Base-by-base conservation (phyloP, 2,113 vertebrate genomes). In the Cheilinus undulatus region DNA sequence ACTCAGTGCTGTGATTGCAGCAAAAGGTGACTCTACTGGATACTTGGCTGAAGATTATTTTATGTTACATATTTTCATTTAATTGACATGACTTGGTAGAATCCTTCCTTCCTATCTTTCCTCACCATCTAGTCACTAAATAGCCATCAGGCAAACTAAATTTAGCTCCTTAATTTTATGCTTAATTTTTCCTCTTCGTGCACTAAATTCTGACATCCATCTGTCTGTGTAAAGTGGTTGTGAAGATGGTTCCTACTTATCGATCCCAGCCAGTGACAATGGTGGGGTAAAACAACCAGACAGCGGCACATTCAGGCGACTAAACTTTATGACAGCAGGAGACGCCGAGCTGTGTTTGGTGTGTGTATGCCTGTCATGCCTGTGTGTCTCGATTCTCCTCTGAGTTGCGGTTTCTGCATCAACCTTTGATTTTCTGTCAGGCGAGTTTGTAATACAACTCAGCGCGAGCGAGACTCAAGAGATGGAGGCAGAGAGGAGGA, bases 371-470 rank as follows among this genome's bases (percentile, higher is more conserved):
- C 26, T 59, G 23, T 40, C 42, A 19, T n/a, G 42, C 19, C 2
- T 45, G 15, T 68, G 57, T 67, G 60, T 59, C 13, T 49, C 34
- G 19, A 57, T 54, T 56, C 34, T 65, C 66, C 62, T 72, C 66
- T 27, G 58, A 73, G 64, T 64, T 22, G 52, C 11, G 34, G 59
- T 74, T 74, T 69, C 57, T 76, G 64, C 60, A 61, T 80, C 61
- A 78, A 56, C 43, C 73, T 89, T 89, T 89, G 73, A 85, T 78
- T 85, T 81, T 62, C 73, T 81, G 82, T 69, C 68, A 78, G 28
- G 69, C 77, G 72, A 73, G 74, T 60, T 69, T 82, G 78, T 80
- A 86, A 69, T 65, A 82, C 73, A 67, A 49, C 74, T 46, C 19
- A 58, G 61, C 58, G 51, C 24, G 14, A 70, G 59, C 1, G 15